phyloP scores from a whole-genome alignment of 2,113 vertebrate genomes.

The Lepus americanus region DNA sequence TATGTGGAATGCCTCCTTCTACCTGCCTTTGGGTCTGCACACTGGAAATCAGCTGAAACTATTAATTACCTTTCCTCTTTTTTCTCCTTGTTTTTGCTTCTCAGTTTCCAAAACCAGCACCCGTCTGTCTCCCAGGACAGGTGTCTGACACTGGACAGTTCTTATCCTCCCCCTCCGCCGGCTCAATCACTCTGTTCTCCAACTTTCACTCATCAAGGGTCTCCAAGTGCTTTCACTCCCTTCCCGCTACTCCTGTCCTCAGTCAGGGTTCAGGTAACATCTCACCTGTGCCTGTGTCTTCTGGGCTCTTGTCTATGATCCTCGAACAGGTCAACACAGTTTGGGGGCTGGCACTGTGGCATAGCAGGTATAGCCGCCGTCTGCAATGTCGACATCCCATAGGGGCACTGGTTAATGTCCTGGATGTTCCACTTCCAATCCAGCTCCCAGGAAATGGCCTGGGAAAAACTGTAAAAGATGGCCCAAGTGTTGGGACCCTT shows the following conservation, averaged over 20 bases:
- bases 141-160: rapidly evolving
- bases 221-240: neutral
- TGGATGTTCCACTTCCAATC: too few relatives aligned
- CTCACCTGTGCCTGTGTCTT: neutral
- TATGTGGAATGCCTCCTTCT: neutral
- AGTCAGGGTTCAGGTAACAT: rapidly evolving
- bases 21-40: rapidly evolving
- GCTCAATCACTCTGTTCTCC: neutral
- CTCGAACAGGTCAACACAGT: neutral
- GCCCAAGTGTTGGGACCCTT: too few relatives aligned
- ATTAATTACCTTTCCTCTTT: neutral
- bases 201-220: neutral
- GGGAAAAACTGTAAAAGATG: too few relatives aligned
- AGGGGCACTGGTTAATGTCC: too few relatives aligned
- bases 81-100: neutral
- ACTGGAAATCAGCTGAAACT: neutral
- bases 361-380: too few relatives aligned
- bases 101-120: neutral
- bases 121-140: too few relatives aligned
- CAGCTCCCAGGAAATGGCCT: too few relatives aligned
- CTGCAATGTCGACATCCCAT: too few relatives aligned
- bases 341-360: too few relatives aligned
- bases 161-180: neutral
- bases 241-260: rapidly evolving
- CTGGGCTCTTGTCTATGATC: neutral